Evolutionary conservation across 1,140 invertebrate species (phyloP).

Genomic region (Sitophilus oryzae): DNA sequence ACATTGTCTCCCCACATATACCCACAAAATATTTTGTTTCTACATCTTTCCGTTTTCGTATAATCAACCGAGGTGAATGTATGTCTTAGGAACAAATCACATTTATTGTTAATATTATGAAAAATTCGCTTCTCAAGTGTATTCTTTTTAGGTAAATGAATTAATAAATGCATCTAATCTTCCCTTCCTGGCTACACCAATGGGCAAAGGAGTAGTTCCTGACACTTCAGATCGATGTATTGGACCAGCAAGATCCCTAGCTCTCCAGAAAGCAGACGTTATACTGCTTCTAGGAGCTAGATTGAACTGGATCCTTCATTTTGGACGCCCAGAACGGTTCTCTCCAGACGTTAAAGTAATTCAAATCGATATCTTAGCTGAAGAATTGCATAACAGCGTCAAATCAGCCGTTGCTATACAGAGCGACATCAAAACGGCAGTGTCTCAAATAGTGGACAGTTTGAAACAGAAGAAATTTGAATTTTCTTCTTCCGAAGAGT

Average conservation of each 20-base stretch:
- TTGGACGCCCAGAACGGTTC: conserved; percentile 79
- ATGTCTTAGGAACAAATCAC: too few species aligned
- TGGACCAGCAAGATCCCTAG: conserved; percentile 76
- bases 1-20: too few species aligned
- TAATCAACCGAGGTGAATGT: too few species aligned
- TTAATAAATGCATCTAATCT: conserved; percentile 67
- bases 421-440: conserved; percentile 37
- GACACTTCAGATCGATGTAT: conserved; percentile 76
- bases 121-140: too few species aligned
- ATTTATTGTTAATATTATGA: too few species aligned
- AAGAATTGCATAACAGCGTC: conserved; percentile 90
- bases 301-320: conserved; percentile 97
- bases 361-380: conserved; percentile 84
- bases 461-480: conserved; percentile 50
- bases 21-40: too few species aligned
- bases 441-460: conserved; percentile 42
- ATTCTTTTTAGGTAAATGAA: conserved; percentile 33
- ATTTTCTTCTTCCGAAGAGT: conserved; percentile 46
- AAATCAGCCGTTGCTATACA: conserved; percentile 41
- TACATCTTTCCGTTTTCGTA: too few species aligned
- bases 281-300: conserved; percentile 84
- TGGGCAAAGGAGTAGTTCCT: conserved; percentile 93
- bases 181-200: conserved; percentile 90
- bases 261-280: conserved; percentile 81
- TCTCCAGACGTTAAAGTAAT: conserved; percentile 79